These are phyloP conservation scores for Pocillopora grandis DNA, from an alignment of 92 coral and sea anemone species.

Conservation along the genomic window DNA sequence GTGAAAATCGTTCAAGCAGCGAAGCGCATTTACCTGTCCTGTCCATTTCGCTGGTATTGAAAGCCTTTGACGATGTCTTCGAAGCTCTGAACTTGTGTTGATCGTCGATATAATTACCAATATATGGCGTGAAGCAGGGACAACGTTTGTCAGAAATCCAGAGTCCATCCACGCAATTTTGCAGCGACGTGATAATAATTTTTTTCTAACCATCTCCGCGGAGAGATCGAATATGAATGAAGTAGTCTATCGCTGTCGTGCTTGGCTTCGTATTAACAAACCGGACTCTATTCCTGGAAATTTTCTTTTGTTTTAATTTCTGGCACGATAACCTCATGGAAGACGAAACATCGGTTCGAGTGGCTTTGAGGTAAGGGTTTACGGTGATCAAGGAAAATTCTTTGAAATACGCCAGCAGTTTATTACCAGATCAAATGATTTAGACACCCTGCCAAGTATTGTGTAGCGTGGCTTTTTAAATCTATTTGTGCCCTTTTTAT, in stretches of 20 bases:
- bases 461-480: conserved; percentile 30
- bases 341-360: conserved; percentile 95
- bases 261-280: conserved; percentile 26
- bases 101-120: conserved; percentile 1
- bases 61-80: conserved; percentile 30
- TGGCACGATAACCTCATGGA: conserved; percentile 48
- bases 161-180: conserved; percentile 13
- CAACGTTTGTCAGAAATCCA: not conserved
- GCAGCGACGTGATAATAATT: not conserved
- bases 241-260: conserved; percentile 54
- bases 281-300: not conserved
- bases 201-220: conserved; percentile 17
- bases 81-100: conserved; percentile 22
- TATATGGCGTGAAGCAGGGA: conserved; percentile 24
- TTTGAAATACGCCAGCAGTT: conserved; percentile 7
- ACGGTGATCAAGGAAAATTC: not conserved
- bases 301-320: conserved; percentile 4
- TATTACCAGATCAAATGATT: conserved; percentile 33
- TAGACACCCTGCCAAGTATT: conserved; percentile 51
- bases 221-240: conserved; percentile 52
- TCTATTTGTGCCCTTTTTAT: conserved; percentile 42
- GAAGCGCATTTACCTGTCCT: conserved; percentile 45
- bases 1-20: conserved; percentile 40
- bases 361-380: conserved; percentile 87
- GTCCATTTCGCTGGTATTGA: conserved; percentile 53